Evolutionary conservation across 2,113 vertebrate species (phyloP).

Genomic region (Callipepla californica): DNA sequence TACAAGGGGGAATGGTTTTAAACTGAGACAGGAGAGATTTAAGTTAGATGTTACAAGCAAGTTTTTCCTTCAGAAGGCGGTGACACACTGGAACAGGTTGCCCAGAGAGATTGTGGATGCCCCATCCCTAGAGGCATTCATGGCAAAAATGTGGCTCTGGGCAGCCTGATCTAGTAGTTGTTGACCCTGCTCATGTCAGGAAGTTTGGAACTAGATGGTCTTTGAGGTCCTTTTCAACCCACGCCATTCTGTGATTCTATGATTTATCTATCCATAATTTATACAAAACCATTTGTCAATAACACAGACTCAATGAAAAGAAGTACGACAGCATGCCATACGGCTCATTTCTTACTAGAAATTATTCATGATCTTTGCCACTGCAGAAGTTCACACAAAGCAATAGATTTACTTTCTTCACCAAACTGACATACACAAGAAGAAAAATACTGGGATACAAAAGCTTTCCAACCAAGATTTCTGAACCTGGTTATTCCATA

Average conservation of each 20-base stretch:
- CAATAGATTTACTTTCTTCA: background rate
- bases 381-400: background rate
- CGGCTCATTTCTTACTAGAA: background rate
- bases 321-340: background rate
- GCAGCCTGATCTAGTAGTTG: too few relatives aligned
- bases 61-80: too few relatives aligned
- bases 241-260: background rate
- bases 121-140: too few relatives aligned
- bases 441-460: background rate
- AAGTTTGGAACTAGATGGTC: too few relatives aligned
- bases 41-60: too few relatives aligned
- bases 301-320: background rate
- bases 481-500: background rate
- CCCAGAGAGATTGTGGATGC: too few relatives aligned
- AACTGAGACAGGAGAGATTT: too few relatives aligned
- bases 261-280: background rate
- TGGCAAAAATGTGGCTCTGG: too few relatives aligned
- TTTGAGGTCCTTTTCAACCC: too few relatives aligned
- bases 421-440: accelerated
- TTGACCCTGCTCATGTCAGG: too few relatives aligned
- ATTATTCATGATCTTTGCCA: background rate
- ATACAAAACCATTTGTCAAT: background rate
- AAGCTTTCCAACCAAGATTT: background rate
- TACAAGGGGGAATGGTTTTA: too few relatives aligned
- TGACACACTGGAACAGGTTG: too few relatives aligned